These are phyloP conservation scores for Torymus tubicola DNA, from an alignment of 2,888 invertebrate species.

Conservation along the genomic window DNA sequence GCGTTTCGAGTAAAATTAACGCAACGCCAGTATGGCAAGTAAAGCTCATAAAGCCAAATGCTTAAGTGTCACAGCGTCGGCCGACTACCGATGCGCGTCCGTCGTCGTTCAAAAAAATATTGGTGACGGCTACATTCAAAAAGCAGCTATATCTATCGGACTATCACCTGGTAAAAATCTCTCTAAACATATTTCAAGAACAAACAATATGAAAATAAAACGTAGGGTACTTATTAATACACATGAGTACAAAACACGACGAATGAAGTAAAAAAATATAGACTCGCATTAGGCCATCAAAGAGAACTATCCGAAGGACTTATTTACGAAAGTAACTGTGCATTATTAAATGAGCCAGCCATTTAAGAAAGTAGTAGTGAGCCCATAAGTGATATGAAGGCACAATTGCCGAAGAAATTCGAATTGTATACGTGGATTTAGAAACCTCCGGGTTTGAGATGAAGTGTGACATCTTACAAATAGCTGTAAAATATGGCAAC, in stretches of 20 bases:
- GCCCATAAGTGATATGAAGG: neutral
- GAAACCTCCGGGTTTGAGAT: slow-evolving; percentile 35
- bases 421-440: slow-evolving; percentile 47
- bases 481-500: neutral
- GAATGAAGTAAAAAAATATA: neutral
- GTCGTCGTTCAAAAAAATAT: too few species aligned
- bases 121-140: too few species aligned
- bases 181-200: too few species aligned
- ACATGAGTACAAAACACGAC: neutral
- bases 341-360: neutral
- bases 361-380: neutral
- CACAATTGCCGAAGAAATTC: neutral
- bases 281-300: neutral
- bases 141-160: too few species aligned
- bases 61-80: too few species aligned
- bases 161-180: too few species aligned
- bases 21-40: too few species aligned
- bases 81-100: too few species aligned
- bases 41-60: too few species aligned
- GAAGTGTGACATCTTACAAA: too few species aligned
- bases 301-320: neutral
- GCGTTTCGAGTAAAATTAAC: too few species aligned
- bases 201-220: neutral
- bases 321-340: neutral
- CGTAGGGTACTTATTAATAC: neutral